phyloP scores from a whole-genome alignment of 2,113 vertebrate genomes.

The Centropus unirufus region DNA sequence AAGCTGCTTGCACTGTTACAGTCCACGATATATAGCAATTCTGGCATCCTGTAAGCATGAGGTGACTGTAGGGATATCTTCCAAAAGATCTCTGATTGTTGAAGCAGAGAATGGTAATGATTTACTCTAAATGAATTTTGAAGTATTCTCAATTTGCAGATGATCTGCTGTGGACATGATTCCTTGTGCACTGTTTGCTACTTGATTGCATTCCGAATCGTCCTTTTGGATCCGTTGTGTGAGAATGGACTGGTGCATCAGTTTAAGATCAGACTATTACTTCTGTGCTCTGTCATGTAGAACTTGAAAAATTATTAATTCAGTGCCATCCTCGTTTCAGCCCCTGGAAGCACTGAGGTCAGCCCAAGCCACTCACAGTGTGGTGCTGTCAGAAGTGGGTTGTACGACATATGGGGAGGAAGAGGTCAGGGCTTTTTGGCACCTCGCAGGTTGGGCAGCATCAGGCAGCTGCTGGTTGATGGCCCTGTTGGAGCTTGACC shows the following conservation, averaged over 20 bases:
- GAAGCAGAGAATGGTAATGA: not conserved
- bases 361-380: not conserved
- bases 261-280: not conserved
- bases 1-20: not conserved
- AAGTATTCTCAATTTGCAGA: not conserved
- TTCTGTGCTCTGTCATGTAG: not conserved
- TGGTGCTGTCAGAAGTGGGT: not conserved
- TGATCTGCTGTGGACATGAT: not conserved
- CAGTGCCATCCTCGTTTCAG: rapidly evolving
- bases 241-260: not conserved
- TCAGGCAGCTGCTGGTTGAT: not conserved
- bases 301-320: not conserved
- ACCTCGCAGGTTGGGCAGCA: not conserved
- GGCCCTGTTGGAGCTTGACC: not conserved
- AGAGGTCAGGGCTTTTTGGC: not conserved
- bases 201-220: not conserved
- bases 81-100: not conserved
- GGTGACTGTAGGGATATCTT: not conserved
- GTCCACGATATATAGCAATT: not conserved
- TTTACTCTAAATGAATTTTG: not conserved
- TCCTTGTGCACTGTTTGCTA: not conserved
- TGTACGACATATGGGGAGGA: not conserved
- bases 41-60: not conserved
- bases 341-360: not conserved
- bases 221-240: not conserved